Conservation (phyloP, 2,797 vertebrate species). For the Enteromius anoplus region DNA sequence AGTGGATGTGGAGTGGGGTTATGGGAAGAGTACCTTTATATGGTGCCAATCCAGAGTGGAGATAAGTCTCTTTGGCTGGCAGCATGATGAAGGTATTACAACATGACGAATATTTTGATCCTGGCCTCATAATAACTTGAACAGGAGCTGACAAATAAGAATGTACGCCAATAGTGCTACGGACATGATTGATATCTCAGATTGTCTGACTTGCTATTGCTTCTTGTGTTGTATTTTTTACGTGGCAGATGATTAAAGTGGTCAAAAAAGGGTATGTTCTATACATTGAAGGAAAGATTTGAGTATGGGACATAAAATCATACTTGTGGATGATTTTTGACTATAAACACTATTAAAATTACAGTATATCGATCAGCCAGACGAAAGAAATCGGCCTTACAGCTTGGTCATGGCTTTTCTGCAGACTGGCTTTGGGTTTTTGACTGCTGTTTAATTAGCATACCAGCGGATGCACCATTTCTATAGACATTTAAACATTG, state of each 20-base stretch:
- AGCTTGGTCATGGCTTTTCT: too few species aligned
- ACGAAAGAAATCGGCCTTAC: background rate
- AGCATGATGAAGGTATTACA: background rate
- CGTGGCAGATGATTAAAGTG: background rate
- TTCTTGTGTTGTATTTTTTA: background rate
- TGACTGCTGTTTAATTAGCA: too few species aligned
- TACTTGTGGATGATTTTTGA: background rate
- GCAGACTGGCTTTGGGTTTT: too few species aligned
- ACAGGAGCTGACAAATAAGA: background rate
- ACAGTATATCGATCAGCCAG: background rate
- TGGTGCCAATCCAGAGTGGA: background rate
- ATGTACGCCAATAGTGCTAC: background rate
- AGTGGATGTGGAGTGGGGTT: background rate
- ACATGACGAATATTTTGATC: slow-evolving; percentile 5
- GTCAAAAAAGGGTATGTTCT: background rate
- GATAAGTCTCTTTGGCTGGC: slow-evolving; percentile 6
- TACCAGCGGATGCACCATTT: too few species aligned
- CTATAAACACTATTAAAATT: background rate
- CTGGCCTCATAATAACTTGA: background rate
- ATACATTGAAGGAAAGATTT: background rate
- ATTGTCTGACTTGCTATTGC: background rate
- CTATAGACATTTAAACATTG: too few species aligned
- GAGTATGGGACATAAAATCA: background rate
- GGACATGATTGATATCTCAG: background rate
- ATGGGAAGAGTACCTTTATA: background rate